Base-by-base conservation (phyloP, 2,888 invertebrate species). In the Villa cingulata region DNA sequence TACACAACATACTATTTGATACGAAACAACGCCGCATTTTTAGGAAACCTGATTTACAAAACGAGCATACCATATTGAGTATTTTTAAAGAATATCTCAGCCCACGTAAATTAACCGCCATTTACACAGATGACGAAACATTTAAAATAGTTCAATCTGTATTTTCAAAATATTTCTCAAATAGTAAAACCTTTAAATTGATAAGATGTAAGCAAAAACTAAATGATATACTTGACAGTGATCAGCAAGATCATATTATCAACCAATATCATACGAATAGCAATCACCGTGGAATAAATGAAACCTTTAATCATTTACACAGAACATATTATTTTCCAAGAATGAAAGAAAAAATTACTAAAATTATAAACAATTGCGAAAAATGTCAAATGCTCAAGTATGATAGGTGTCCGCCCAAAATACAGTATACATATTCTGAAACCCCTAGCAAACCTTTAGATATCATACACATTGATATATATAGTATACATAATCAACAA, bases 131-230 rank as follows among this genome's bases (percentile, higher is more conserved):
- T n/a, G 46, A 51, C 3, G 37, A 48, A 2, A 44, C 38, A 2
- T 49, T 51, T 38, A 49, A 10, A 36, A 32, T 37, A n/a, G 20
- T 51, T n/a, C 47, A 51, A 39, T 32, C 17, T 2, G 41, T 48
- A n/a, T 40, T 40, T 39, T 37, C 43, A 2, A 42, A 48, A 39
- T 45, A 23, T 17, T 48, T 45, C 38, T 50, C 47, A n/a, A 32
- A 29, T 29, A 50, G 36, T 16, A 43, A 42, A 41, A 19, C 20
- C 14, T 45, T 45, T 27, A 46, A 44, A 42, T 16, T 53, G 14
- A 20, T 43, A 2, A 29, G 43, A n/a, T 36, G 43, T 34, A 43
- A 18, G 3, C 20, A 34, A 43, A 7, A 20, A 19, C 15, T 43
- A n/a, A 34, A 17, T 12, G 43, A 43, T 20, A 16, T 43, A 32